phyloP scores from a whole-genome alignment of 2,113 vertebrate species.

The Aldabrachelys gigantea region DNA sequence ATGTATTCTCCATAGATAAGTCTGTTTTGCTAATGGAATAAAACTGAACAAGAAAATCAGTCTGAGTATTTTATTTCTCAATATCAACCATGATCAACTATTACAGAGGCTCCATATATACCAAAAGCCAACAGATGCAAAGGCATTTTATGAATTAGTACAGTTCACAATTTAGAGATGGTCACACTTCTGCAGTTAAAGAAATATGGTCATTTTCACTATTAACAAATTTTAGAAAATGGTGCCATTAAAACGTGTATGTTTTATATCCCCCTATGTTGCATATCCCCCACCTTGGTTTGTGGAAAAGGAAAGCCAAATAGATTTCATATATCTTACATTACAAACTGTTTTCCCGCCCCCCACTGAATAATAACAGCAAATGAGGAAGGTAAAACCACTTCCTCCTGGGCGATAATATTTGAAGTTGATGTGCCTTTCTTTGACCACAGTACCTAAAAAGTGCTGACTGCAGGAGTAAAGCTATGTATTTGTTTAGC shows the following conservation, averaged over 20 bases:
- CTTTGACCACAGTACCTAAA: neutral
- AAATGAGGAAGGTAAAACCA: neutral
- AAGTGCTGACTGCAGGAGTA: neutral
- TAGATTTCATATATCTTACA: neutral
- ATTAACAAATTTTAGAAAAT: neutral
- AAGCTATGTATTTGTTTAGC: neutral
- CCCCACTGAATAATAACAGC: neutral
- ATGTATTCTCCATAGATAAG: slow-evolving; percentile 11
- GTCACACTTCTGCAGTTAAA: neutral
- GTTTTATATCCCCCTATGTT: accelerated
- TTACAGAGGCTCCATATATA: neutral
- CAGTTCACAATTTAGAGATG: neutral
- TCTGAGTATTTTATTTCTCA: slow-evolving; percentile 4
- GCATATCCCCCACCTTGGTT: neutral
- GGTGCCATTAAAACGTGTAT: neutral
- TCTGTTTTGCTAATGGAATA: slow-evolving; percentile 32
- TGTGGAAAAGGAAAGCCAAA: neutral
- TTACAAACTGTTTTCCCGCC: neutral
- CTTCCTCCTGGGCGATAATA: neutral
- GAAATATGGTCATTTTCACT: neutral
- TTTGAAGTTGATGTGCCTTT: neutral
- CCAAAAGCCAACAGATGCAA: neutral
- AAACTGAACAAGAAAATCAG: slow-evolving; percentile 1
- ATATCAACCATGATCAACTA: neutral
- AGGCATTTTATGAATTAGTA: neutral